Percentiles rank a stretch among this genome's conserved stretches.
These are phyloP conservation scores for Lypha dubia DNA, from an alignment of 2,888 invertebrate genomes.

Conservation along the genomic window DNA sequence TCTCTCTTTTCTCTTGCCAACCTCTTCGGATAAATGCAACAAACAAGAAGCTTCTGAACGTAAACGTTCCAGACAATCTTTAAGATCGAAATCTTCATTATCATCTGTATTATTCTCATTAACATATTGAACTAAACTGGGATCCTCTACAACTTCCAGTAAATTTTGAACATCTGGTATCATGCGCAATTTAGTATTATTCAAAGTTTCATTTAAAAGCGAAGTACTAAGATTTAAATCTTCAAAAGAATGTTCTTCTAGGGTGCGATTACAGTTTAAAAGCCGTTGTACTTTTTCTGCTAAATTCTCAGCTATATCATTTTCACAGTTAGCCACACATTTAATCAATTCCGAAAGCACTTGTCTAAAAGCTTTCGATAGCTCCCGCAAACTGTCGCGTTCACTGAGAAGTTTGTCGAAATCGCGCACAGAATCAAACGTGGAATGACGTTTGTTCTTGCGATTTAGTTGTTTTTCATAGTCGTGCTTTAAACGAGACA, in stretches of 20 bases:
- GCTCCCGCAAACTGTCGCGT: slow-evolving; percentile 87
- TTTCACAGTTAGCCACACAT: slow-evolving; percentile 90
- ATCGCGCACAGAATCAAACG: slow-evolving; percentile 82
- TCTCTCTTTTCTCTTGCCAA: slow-evolving; percentile 75
- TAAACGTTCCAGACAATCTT: slow-evolving; percentile 87
- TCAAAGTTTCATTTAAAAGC: slow-evolving; percentile 75
- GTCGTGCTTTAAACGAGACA: slow-evolving; percentile 83
- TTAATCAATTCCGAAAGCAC: slow-evolving; percentile 88
- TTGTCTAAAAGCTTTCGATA: slow-evolving; percentile 87
- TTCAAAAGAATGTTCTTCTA: slow-evolving; percentile 74
- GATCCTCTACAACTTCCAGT: slow-evolving; percentile 86
- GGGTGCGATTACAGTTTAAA: slow-evolving; percentile 76
- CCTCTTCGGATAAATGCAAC: slow-evolving; percentile 85
- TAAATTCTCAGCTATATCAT: slow-evolving; percentile 90
- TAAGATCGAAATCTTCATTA: slow-evolving; percentile 85
- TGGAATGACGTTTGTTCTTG: slow-evolving; percentile 82
- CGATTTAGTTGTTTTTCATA: slow-evolving; percentile 83
- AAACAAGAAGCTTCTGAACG: slow-evolving; percentile 89
- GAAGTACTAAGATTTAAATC: slow-evolving; percentile 76
- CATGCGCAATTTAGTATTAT: slow-evolving; percentile 84
- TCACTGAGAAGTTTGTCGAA: slow-evolving; percentile 81
- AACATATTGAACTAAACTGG: slow-evolving; percentile 85
- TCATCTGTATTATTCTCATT: slow-evolving; percentile 84
- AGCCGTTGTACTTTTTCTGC: slow-evolving; percentile 85
- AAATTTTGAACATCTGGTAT: slow-evolving; percentile 88